These are phyloP conservation scores for Anastrepha obliqua DNA, from an alignment of 1,140 invertebrate species.

Conservation along the genomic window DNA sequence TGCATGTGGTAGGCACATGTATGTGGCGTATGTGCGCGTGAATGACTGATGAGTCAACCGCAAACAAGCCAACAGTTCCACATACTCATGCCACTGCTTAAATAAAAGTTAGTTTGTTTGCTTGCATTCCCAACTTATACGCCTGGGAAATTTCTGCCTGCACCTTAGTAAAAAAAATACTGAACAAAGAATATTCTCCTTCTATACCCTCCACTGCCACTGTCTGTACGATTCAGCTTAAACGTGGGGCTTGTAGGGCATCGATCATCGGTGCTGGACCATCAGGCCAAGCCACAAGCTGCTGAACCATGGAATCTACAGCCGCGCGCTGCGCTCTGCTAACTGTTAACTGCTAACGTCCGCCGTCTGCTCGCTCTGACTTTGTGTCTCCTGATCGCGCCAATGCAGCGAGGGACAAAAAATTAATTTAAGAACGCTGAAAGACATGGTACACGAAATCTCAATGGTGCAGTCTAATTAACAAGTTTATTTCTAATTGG, in stretches of 20 bases:
- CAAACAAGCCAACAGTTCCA: neutral
- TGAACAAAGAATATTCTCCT: neutral
- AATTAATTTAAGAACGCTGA: conserved; percentile 24
- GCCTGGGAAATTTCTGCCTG: conserved; percentile 36
- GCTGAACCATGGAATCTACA: neutral
- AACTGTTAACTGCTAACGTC: neutral
- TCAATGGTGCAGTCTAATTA: conserved; percentile 63
- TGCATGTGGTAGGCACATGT: neutral
- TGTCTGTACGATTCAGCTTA: conserved; percentile 37
- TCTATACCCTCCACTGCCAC: neutral
- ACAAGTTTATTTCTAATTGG: conserved; percentile 73
- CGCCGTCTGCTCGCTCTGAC: neutral
- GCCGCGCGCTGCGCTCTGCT: neutral
- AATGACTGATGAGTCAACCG: conserved; percentile 48
- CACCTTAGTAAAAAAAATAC: neutral
- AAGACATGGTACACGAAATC: conserved; percentile 48
- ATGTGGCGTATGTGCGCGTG: neutral
- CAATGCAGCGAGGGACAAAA: conserved; percentile 4
- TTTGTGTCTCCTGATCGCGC: neutral
- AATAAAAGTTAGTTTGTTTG: neutral
- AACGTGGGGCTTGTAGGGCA: conserved; percentile 47
- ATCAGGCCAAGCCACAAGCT: neutral
- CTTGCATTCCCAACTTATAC: neutral
- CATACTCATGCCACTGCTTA: neutral
- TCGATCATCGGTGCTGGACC: conserved; percentile 26